A percentile compares a stretch with the other conserved stretches of the same genome.
Conservation (phyloP, 2,888 invertebrate genomes). For the Crioceris asparagi region DNA sequence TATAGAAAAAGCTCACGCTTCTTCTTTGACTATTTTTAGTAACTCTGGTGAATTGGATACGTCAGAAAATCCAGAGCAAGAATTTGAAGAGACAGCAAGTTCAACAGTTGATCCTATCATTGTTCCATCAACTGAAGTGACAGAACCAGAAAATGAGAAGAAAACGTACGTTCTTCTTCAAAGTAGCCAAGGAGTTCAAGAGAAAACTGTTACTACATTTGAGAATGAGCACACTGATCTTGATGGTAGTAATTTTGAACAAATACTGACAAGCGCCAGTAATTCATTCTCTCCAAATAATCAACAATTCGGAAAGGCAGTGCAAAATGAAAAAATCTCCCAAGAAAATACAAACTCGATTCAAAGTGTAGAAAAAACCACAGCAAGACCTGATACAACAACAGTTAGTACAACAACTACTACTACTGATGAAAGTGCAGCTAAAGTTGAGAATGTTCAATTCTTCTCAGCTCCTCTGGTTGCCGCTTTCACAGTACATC, state of each 20-base stretch:
- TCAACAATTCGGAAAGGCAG: slow-evolving; percentile 12
- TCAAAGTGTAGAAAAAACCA: slow-evolving; percentile 5
- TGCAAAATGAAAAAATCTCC: slow-evolving; percentile 9
- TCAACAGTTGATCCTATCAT: neutral
- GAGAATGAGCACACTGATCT: slow-evolving; percentile 16
- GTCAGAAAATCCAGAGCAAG: neutral
- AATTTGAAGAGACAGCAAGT: neutral
- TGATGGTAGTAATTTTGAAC: slow-evolving; percentile 23
- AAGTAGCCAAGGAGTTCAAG: slow-evolving; percentile 28
- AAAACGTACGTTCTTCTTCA: slow-evolving; percentile 29
- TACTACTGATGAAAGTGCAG: slow-evolving; percentile 57
- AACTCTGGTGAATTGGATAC: slow-evolving; percentile 6
- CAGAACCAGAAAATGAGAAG: slow-evolving; percentile 4
- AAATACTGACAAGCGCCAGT: slow-evolving; percentile 30
- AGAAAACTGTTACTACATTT: slow-evolving; percentile 24
- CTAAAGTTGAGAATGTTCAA: slow-evolving; percentile 58
- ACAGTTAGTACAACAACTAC: slow-evolving; percentile 44
- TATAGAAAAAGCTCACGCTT: slow-evolving; percentile 40
- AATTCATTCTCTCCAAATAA: slow-evolving; percentile 22
- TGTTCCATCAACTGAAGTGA: slow-evolving; percentile 4
- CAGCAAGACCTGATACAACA: slow-evolving; percentile 13
- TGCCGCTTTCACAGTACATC: slow-evolving; percentile 76
- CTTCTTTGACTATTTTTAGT: slow-evolving; percentile 47
- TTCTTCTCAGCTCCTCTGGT: slow-evolving; percentile 73
- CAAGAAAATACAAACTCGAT: slow-evolving; percentile 10